Percentiles rank a stretch among this genome's conserved stretches.
phyloP scores from a whole-genome alignment of 2,113 vertebrate genomes.

The Chlorocebus sabaeus region DNA sequence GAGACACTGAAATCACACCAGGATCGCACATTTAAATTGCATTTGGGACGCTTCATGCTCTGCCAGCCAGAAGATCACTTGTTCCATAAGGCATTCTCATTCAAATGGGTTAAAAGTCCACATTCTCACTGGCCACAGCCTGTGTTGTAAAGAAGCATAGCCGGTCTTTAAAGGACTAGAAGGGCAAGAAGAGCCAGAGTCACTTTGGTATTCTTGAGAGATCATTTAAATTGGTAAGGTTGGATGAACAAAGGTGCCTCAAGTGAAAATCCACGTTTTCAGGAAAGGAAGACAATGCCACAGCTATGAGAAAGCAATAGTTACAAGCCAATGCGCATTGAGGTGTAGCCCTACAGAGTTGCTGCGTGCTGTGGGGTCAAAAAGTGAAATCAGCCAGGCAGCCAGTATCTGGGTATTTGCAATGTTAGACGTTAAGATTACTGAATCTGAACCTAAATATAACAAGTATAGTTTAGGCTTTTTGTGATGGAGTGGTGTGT shows the following conservation, averaged over 20 bases:
- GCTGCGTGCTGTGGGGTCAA: background rate
- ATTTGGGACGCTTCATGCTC: too few species aligned
- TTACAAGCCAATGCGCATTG: accelerated
- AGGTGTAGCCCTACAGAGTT: background rate
- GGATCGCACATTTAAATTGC: background rate
- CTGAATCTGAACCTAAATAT: background rate
- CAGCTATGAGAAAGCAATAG: background rate
- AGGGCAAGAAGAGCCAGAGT: background rate
- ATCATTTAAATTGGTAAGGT: background rate
- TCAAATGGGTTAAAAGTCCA: background rate
- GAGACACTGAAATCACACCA: background rate
- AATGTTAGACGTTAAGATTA: background rate
- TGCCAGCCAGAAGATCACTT: background rate
- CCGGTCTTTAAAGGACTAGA: background rate
- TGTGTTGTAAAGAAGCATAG: background rate
- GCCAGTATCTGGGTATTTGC: background rate
- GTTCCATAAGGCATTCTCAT: background rate
- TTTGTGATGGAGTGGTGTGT: background rate
- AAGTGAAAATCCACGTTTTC: background rate
- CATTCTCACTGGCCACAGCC: background rate
- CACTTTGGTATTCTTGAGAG: background rate
- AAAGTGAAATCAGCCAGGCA: background rate
- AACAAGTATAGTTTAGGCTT: background rate
- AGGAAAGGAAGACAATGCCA: background rate
- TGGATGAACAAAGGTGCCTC: background rate